Evolutionary conservation across 2,888 invertebrate genomes (phyloP), one percentile per base, ranked within the genome.

Genomic region (Isotomurus palustris): DNA sequence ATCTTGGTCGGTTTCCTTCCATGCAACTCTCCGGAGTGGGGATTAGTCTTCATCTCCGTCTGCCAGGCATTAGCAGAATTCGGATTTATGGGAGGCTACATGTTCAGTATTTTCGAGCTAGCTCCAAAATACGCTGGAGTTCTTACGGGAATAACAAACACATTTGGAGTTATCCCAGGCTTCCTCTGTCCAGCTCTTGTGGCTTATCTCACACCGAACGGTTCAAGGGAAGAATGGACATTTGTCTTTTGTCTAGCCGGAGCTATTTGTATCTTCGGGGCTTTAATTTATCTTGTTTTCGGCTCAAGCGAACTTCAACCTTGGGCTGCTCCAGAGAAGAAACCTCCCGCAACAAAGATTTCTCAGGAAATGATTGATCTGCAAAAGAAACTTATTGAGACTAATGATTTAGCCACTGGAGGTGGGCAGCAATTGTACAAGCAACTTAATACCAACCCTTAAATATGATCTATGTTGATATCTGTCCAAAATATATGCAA

Each of bases 121-220:
- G 78, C 78, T 2, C 79, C 79, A 1, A 73, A 76, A 2, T 77
- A 73, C 70, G 74, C 78, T 1, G 78, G 78, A 1, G 69, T 78
- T 2, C 66, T 79, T 3, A 76, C 76, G 1, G 78, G 79, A 1
- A 67, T 78, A 32, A 73, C 76, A 29, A 79, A 78, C 59, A 75
- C 76, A 17, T 66, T 76, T 45, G 77, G 75, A 1, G 75, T 75
- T 14, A 60, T 76, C 2, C 73, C 76, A 40, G 79, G 78, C 14
- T 75, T 68, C 41, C 21, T 66, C 0, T 73, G 76, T 5, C 78
- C 78, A 0, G 62, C 73, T 2, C 64, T 74, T 2, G 74, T 78
- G 27, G 73, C 76, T 2, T 58, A 60, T 19, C 54, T 78, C n/a
- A 75, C 76, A 10, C 69, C 72, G 10, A 68, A 73, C 36, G 77